Conservation (phyloP, 2,888 invertebrate genomes). For the Caenorhabditis sp. region DNA sequence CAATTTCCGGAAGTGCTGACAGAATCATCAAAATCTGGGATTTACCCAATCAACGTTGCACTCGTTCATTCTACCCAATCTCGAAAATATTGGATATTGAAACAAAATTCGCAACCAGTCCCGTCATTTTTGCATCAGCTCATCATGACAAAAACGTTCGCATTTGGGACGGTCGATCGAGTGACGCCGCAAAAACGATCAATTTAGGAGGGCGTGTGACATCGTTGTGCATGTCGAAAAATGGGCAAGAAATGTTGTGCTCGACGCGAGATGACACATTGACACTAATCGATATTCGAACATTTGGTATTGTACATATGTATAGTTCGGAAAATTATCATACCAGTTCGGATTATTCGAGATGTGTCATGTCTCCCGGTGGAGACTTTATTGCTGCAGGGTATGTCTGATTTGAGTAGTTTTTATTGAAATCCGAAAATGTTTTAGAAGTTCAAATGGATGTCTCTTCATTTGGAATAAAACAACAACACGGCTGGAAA, state of each 20-base stretch:
- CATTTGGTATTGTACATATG: constrained; percentile 84
- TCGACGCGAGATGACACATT: constrained; percentile 94
- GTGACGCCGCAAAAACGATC: constrained; percentile 81
- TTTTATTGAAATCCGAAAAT: neutral
- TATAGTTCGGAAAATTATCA: constrained; percentile 88
- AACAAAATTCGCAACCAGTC: constrained; percentile 74
- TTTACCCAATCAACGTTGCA: constrained; percentile 85
- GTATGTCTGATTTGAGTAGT: constrained; percentile 5
- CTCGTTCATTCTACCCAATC: constrained; percentile 60
- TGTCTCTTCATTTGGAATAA: neutral
- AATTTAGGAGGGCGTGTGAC: constrained; percentile 29
- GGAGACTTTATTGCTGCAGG: constrained; percentile 45
- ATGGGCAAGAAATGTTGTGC: constrained; percentile 84
- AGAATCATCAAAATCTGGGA: constrained; percentile 98
- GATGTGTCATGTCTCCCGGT: constrained; percentile 55
- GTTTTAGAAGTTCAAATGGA: neutral
- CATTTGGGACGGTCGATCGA: constrained; percentile 89
- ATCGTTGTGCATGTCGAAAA: constrained; percentile 41
- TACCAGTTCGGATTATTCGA: constrained; percentile 56
- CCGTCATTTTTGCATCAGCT: constrained; percentile 74
- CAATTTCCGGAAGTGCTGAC: constrained; percentile 94
- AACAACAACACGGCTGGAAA: neutral
- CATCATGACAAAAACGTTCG: constrained; percentile 96
- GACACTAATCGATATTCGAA: constrained; percentile 87
- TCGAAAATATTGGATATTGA: constrained; percentile 61